A percentile compares a stretch with the other conserved stretches of the same genome.
These are phyloP conservation scores for Holacanthella duospinosa DNA, from an alignment of 2,888 invertebrate species.

Conservation along the genomic window DNA sequence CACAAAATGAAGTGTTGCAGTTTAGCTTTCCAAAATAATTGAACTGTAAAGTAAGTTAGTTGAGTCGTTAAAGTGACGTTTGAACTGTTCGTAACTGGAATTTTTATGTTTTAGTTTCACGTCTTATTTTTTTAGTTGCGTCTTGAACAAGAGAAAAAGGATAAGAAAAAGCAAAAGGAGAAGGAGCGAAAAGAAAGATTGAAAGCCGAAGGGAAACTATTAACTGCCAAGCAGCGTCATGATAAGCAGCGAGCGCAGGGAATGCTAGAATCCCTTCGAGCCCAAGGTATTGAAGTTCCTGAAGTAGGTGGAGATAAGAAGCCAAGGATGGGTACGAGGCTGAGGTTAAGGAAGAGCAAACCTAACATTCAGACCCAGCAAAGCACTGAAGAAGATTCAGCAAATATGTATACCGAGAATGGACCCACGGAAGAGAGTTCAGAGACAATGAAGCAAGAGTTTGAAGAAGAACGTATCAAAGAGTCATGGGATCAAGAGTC, in stretches of 20 bases:
- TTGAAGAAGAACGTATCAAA: slow-evolving; percentile 57
- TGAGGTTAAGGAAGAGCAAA: slow-evolving; percentile 55
- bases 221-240: slow-evolving; percentile 87
- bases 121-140: slow-evolving; percentile 45
- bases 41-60: too few relatives aligned
- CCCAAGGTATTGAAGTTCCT: slow-evolving; percentile 74
- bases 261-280: slow-evolving; percentile 75
- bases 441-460: slow-evolving; percentile 41
- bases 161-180: slow-evolving; percentile 79
- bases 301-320: slow-evolving; percentile 49
- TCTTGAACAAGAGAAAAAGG: slow-evolving; percentile 76
- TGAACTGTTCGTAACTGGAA: too few relatives aligned
- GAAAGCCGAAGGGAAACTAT: slow-evolving; percentile 90
- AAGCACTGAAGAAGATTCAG: slow-evolving; percentile 10
- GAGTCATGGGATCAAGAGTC: slow-evolving; percentile 78
- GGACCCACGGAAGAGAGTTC: slow-evolving; percentile 40
- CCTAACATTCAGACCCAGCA: slow-evolving; percentile 49
- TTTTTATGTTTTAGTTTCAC: background rate
- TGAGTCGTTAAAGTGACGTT: too few relatives aligned
- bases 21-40: too few relatives aligned
- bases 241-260: slow-evolving; percentile 80
- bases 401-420: slow-evolving; percentile 38
- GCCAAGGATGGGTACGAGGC: slow-evolving; percentile 56
- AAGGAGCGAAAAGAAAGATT: slow-evolving; percentile 83
- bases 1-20: too few relatives aligned